These are phyloP conservation scores for Pseudoips prasinana DNA, from an alignment of 2,888 invertebrate genomes.

Conservation along the genomic window DNA sequence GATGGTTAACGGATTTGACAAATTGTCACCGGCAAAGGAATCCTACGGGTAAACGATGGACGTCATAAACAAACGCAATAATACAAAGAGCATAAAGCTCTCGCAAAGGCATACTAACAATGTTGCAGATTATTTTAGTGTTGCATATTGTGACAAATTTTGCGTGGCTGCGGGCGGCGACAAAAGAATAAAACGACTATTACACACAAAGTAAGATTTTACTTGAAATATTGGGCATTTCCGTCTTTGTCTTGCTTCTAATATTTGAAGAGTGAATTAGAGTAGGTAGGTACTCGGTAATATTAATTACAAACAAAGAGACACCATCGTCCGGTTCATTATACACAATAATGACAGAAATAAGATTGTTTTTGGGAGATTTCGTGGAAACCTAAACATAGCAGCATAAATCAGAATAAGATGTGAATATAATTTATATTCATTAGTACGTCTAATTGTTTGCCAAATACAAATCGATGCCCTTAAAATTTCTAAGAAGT, in stretches of 20 bases:
- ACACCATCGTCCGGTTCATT: too few species aligned
- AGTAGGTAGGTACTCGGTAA: too few species aligned
- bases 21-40: constrained; percentile 8
- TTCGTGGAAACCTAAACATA: too few species aligned
- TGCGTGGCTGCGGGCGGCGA: constrained; percentile 12
- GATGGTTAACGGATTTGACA: too few species aligned
- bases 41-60: constrained; percentile 24
- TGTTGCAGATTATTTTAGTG: constrained; percentile 34
- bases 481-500: too few species aligned
- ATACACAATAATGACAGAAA: too few species aligned
- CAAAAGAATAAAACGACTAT: constrained; percentile 19
- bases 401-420: too few species aligned
- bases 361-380: too few species aligned
- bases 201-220: constrained; percentile 26
- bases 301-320: too few species aligned
- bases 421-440: too few species aligned
- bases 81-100: constrained; percentile 21
- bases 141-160: constrained; percentile 28
- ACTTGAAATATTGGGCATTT: constrained; percentile 22
- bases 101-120: constrained; percentile 24
- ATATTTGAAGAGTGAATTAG: constrained; percentile 27
- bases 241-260: constrained; percentile 22
- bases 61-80: constrained; percentile 19
- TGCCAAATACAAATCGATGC: too few species aligned
- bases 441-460: too few species aligned